Evolutionary conservation across 2,113 vertebrate genomes (phyloP), one percentile per base, ranked within the genome.

Genomic region (Labeo catla): DNA sequence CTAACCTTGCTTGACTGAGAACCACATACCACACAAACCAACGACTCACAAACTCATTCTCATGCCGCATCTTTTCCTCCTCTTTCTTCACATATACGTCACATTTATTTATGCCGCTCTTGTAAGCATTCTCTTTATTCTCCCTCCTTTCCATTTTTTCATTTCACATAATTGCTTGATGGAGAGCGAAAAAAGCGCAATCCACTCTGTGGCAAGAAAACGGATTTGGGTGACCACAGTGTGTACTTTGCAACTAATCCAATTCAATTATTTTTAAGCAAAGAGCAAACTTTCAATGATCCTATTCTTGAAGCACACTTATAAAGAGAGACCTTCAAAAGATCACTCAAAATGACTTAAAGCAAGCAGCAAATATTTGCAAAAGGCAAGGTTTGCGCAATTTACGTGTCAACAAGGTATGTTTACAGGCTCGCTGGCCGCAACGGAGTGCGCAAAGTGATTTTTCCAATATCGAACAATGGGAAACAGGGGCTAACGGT

Each of bases 1-100:
- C 81, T 88, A 89, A 78, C 86, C 88, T 86, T 87, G 81, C 89
- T 83, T 78, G 87, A 89, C 86, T 72, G 77, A 90, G 87, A 85
- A 88, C 79, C 89, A 47, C 59, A 76, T 66, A 79, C 79, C 87
- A 87, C 74, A 12, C 45, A 85, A 70, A 84, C 21, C 54, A 80
- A 83, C 78, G 8, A 3, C 36, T 78, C 74, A 86, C 78, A 28
- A 68, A 88, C 83, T 83, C 45, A 68, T 76, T 87, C 78, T 86
- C 80, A 68, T 57, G 47, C 54, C 79, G 52, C 87, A 87, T 50
- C 45, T 49, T 54, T 88, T 43, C 65, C 50, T 57, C n/a, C 34
- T 82, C 77, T 65, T 73, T 82, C 66, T 83, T 86, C 61, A 49
- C 76, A 86, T 81, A 85, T 74, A 72, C 43, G 68, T 57, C 84